Evolutionary conservation across 2,888 invertebrate species (phyloP), one percentile per base, ranked within the genome.

Genomic region (Oligia fasciuncula): DNA sequence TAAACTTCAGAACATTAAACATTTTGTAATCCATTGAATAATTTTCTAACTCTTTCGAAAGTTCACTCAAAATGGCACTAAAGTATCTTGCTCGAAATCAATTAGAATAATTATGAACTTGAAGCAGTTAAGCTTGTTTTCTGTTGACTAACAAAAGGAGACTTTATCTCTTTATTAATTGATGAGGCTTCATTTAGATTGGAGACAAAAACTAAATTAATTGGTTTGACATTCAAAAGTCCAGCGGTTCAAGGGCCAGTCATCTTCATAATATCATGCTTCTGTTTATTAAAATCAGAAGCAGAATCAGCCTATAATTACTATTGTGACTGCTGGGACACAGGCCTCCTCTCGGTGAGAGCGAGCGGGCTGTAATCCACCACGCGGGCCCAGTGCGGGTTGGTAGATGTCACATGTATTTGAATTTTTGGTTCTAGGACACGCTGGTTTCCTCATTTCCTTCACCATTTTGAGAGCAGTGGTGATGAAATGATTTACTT

Each of bases 101-200:
- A 74, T 80, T 85, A 73, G 17, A 73, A 68, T 43, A 68, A 67
- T 63, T 57, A 72, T 11, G 14, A 78, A 73, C 51, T 67, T 29
- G 14, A 72, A 83, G 43, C 23, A 77, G 46, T 62, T 29, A 83
- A 77, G 83, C 66, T 29, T n/a, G 65, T 29, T 83, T 77, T 76
- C 83, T 76, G 13, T 65, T 40, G 40, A 65, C 23, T 40, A 40
- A 71, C 81, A 81, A 81, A 62, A 11, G 78, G 9, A 23, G 49
- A 54, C 60, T 70, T 60, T 77, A 54, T 62, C 35, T 57, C 40
- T 49, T 40, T 23, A 79, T 29, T 60, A 60, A 60, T 29, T 35
- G 49, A 69, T 40, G 23, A 67, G 51, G 51, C 51, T 82, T 76
- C 13, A 67, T 49, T 49, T 4, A 62, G 40, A 66, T 43, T 60